Evolutionary conservation across 23 tunicate species (phyloP), one percentile per base, ranked within the genome.

Genomic region (Oikopleura albicans): DNA sequence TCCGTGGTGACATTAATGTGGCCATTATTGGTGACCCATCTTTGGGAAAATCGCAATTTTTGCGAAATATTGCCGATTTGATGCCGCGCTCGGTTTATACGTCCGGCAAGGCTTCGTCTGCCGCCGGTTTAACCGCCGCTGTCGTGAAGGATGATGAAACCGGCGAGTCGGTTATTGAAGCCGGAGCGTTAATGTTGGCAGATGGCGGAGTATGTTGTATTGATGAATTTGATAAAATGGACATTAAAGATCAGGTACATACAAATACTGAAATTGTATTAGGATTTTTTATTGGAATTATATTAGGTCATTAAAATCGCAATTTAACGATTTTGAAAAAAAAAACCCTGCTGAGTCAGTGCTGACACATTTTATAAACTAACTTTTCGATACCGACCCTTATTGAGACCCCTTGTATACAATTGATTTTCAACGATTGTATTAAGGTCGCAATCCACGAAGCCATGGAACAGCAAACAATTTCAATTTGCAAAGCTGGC

Each of bases 391-490:
- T n/a, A n/a, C n/a, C n/a, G n/a, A n/a, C n/a, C n/a, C n/a, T n/a
- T n/a, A n/a, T n/a, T n/a, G n/a, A n/a, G n/a, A n/a, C n/a, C n/a
- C n/a, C n/a, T n/a, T n/a, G n/a, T n/a, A n/a, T n/a, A n/a, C n/a
- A n/a, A n/a, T n/a, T n/a, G n/a, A n/a, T n/a, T n/a, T n/a, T n/a
- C n/a, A n/a, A n/a, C n/a, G n/a, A n/a, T n/a, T n/a, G n/a, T n/a
- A n/a, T n/a, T n/a, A n/a, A n/a, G n/a, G n/a, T n/a, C n/a, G 99
- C 99, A 4, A 95, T 95, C 57, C 99, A 95, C 83, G 99, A 95
- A 87, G 99, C 96, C 0, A 95, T 95, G 99, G 99, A 95, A 88
- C 99, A 95, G 66, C 99, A 95, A 40, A 95, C 99, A 41, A 95
- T 95, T 22, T 95, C 99, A 38, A 88, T 95, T 22, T 86, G 97